Evolutionary conservation across 2,797 vertebrate species (phyloP), one percentile per base, ranked within the genome.

Genomic region (Fringilla coelebs): DNA sequence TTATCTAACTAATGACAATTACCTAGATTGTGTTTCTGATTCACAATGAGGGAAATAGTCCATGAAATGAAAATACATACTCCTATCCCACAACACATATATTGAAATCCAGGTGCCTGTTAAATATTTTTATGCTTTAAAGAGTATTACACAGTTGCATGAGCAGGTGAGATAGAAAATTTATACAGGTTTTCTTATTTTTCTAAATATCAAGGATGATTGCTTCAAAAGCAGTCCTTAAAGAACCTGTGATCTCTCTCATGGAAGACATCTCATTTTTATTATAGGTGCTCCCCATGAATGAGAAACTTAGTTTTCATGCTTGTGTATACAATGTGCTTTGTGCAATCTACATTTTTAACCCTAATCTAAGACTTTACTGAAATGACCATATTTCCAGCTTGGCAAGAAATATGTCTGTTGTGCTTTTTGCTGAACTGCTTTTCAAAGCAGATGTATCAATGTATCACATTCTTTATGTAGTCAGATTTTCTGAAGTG

Each of bases 21-120:
- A 79, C n/a, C 36, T 67, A 63, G 51, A 66, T 10, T 54, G 31
- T 70, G 24, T 81, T 92, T 73, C 40, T 84, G 85, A 58, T 77
- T 93, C 48, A 58, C 61, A 78, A 36, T 71, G 38, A 87, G 54
- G 28, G 72, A 92, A 93, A 80, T 74, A 90, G 31, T 79, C 65
- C 76, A 66, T 92, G 76, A 94, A 96, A 94, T 91, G n/a, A 95
- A 94, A 75, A 63, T 58, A 38, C 34, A 34, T 31, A 19, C 17
- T 68, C 26, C 51, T 58, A 81, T 67, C 11, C 25, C 43, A 71
- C 40, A 48, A 79, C 66, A 91, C 57, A 51, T 38, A 41, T 91
- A 52, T 19, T 73, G 55, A 94, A 91, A 81, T 81, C 8, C 55
- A 62, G 18, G 34, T 80, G 29, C 26, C 32, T 89, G 12, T 63